phyloP scores from a whole-genome alignment of 2,113 vertebrate genomes.

The Meles meles region DNA sequence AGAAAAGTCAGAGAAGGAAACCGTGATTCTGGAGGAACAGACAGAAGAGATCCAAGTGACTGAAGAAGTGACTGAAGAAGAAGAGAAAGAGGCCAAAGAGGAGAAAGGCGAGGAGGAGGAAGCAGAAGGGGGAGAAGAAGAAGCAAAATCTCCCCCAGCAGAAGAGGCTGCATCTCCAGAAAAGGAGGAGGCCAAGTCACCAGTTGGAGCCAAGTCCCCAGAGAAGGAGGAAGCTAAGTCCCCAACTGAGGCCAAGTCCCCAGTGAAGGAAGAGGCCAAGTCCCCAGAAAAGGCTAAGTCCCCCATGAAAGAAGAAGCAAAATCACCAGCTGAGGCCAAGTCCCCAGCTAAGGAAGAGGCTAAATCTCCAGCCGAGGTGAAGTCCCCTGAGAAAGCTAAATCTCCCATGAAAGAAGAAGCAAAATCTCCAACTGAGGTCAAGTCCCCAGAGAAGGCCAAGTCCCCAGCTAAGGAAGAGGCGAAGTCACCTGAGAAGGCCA shows the following conservation, averaged over 20 bases:
- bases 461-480: background rate
- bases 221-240: slow-evolving; percentile 51
- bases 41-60: slow-evolving; percentile 92
- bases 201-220: background rate
- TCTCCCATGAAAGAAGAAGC: slow-evolving; percentile 24
- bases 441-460: background rate
- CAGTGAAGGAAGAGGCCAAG: slow-evolving; percentile 41
- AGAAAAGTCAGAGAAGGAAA: slow-evolving; percentile 91
- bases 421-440: background rate
- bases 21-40: slow-evolving; percentile 92
- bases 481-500: background rate
- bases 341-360: slow-evolving; percentile 68
- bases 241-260: slow-evolving; percentile 7
- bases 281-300: background rate
- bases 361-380: slow-evolving; percentile 58
- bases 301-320: slow-evolving; percentile 27
- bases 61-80: slow-evolving; percentile 91
- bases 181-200: slow-evolving; percentile 42
- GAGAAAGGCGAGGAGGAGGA: slow-evolving; percentile 66
- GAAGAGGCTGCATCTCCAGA: slow-evolving; percentile 47
- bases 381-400: background rate
- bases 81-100: slow-evolving; percentile 82
- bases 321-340: slow-evolving; percentile 44
- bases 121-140: slow-evolving; percentile 53
- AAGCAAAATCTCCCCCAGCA: slow-evolving; percentile 35